These are phyloP conservation scores for Phalacrocorax brasilianus DNA, from an alignment of 2,113 vertebrate species.

Conservation along the genomic window DNA sequence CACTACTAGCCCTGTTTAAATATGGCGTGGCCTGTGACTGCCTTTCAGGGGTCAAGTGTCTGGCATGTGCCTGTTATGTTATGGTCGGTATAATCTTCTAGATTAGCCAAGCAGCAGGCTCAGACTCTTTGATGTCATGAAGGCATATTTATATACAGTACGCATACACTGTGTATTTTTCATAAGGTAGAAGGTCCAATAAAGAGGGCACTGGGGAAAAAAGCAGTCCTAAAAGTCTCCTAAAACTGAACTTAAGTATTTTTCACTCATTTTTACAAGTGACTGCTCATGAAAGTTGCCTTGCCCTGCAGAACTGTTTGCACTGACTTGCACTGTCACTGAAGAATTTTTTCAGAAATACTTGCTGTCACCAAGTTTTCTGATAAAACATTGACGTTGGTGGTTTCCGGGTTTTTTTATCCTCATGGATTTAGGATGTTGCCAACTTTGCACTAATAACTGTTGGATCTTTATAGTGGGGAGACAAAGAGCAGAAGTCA, in stretches of 20 bases:
- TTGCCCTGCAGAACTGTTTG: neutral
- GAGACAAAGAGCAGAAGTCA: neutral
- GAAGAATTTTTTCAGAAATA: constrained; percentile 6
- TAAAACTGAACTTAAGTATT: neutral
- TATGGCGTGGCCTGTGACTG: constrained; percentile 35
- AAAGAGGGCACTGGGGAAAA: neutral
- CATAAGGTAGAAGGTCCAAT: neutral
- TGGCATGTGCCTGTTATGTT: constrained; percentile 49
- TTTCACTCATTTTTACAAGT: neutral
- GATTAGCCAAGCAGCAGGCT: constrained; percentile 43
- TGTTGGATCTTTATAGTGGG: neutral
- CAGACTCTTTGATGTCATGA: constrained; percentile 50
- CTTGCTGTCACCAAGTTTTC: neutral
- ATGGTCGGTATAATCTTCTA: constrained; percentile 57
- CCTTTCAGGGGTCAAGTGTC: constrained; percentile 65
- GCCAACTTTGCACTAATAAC: neutral
- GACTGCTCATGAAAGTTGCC: neutral
- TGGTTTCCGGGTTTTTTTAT: neutral
- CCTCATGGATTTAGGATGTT: neutral
- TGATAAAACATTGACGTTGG: neutral
- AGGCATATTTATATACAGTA: neutral
- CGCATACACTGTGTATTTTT: neutral
- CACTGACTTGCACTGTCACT: neutral
- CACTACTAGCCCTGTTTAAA: constrained; percentile 26
- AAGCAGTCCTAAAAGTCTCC: neutral